Evolutionary conservation across 1,140 invertebrate species (phyloP).

Genomic region (Doryteuthis pealeii): DNA sequence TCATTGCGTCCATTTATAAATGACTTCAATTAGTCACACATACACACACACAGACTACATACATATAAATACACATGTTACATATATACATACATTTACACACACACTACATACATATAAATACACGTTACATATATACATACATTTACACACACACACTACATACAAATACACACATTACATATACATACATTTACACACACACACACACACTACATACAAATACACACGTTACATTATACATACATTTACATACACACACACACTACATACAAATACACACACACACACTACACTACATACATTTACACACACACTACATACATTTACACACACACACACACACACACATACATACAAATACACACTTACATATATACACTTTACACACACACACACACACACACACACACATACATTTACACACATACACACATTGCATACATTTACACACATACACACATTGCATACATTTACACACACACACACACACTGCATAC

Average conservation of each 20-base stretch:
- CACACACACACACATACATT: neutral
- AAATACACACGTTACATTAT: neutral
- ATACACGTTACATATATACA: neutral
- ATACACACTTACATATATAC: too few relatives aligned
- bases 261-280: too few relatives aligned
- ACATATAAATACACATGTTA: neutral
- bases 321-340: too few relatives aligned
- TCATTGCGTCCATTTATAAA: too few relatives aligned
- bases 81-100: neutral
- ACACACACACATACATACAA: too few relatives aligned
- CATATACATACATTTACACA: neutral
- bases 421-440: neutral
- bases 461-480: neutral
- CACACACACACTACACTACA: neutral
- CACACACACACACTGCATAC: neutral
- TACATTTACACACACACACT: neutral
- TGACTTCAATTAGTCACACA: too few relatives aligned
- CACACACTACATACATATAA: neutral
- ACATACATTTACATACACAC: too few relatives aligned
- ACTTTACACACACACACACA: too few relatives aligned
- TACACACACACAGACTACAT: neutral
- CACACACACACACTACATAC: neutral
- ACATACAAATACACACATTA: neutral
- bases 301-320: neutral
- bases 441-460: neutral